phyloP scores from a whole-genome alignment of 2,113 vertebrate species.

The Atherinomorus stipes region DNA sequence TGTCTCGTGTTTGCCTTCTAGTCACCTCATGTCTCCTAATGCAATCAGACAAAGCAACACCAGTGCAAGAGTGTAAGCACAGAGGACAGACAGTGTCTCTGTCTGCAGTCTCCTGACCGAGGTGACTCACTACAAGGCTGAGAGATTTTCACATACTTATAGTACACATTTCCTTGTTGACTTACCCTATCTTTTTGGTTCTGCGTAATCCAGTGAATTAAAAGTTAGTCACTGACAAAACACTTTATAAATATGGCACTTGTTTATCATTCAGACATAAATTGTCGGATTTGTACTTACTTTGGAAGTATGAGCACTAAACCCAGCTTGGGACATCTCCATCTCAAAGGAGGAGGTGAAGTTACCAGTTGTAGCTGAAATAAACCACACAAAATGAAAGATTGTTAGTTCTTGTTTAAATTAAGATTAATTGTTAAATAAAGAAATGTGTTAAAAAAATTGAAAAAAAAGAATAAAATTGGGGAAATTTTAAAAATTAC shows the following conservation, averaged over 20 bases:
- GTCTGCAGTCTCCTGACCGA: slow-evolving; percentile 27
- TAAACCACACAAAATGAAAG: background rate
- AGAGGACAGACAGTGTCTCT: slow-evolving; percentile 29
- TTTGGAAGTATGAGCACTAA: slow-evolving; percentile 92
- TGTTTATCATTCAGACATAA: background rate
- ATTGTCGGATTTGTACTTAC: slow-evolving; percentile 78
- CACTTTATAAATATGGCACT: background rate
- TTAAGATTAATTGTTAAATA: background rate
- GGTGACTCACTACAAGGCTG: slow-evolving; percentile 42
- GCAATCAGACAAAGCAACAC: slow-evolving; percentile 17
- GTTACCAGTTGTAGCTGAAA: slow-evolving; percentile 89
- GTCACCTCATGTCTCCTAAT: background rate
- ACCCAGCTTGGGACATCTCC: slow-evolving; percentile 98
- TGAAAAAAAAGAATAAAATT: too few species aligned
- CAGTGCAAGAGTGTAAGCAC: background rate
- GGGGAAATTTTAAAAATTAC: too few species aligned
- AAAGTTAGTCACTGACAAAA: background rate
- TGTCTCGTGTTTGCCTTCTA: background rate
- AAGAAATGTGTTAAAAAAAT: too few species aligned
- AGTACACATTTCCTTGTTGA: background rate
- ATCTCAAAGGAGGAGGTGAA: slow-evolving; percentile 92
- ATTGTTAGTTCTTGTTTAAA: background rate
- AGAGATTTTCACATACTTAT: slow-evolving; percentile 3
- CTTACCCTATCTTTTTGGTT: background rate
- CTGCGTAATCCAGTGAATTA: background rate